Percentiles rank a stretch among this genome's conserved stretches.
These are phyloP conservation scores for Eupithecia pulchellata DNA, from an alignment of 2,888 invertebrate species.

Conservation along the genomic window DNA sequence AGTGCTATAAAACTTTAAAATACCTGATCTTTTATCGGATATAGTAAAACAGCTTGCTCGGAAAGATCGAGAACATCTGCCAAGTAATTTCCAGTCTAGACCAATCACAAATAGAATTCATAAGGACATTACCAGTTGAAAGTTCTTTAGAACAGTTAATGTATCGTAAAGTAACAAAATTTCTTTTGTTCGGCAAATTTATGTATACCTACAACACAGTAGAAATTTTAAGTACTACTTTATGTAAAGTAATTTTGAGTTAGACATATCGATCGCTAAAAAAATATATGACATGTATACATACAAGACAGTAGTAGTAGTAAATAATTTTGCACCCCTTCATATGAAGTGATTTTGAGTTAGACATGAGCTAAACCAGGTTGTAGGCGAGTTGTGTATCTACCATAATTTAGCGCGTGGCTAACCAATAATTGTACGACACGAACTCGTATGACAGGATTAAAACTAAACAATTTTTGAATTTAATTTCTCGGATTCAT, in stretches of 20 bases:
- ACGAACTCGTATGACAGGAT: no score
- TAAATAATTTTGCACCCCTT: no score
- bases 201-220: not conserved
- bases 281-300: no score
- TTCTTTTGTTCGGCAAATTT: conserved; percentile 18
- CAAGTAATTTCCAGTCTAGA: conserved; percentile 30
- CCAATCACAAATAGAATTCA: conserved; percentile 35
- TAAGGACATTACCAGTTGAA: conserved; percentile 37
- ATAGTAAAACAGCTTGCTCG: conserved; percentile 8
- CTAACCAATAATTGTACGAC: no score
- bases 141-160: conserved; percentile 40
- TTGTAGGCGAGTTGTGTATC: no score
- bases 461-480: no score
- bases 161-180: conserved; percentile 38
- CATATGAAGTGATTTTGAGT: no score
- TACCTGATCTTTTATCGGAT: conserved; percentile 15
- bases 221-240: not conserved
- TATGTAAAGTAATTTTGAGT: not conserved
- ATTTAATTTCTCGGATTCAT: no score
- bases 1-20: conserved; percentile 14
- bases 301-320: no score
- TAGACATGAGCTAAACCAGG: no score
- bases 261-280: no score
- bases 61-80: conserved; percentile 20
- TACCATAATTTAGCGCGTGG: no score